phyloP scores from a whole-genome alignment of 2,888 invertebrate species.

The Dugesia japonica region DNA sequence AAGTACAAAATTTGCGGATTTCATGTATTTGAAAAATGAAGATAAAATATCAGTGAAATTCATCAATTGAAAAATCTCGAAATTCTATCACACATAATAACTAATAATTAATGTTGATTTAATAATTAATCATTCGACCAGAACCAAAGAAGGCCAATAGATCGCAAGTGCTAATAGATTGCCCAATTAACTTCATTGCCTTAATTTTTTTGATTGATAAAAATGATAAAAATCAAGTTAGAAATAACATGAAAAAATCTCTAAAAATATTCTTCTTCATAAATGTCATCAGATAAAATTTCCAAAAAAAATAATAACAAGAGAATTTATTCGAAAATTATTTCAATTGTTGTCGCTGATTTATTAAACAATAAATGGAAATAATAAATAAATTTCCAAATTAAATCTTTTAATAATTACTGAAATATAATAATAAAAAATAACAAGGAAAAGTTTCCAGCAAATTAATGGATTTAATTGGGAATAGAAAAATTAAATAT shows the following conservation, averaged over 20 bases:
- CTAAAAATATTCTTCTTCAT: background rate
- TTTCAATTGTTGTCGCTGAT: constrained; percentile 12
- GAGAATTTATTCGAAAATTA: background rate
- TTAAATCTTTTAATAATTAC: no score
- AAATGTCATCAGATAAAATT: constrained; percentile 11
- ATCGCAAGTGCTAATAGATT: background rate
- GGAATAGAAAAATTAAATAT: background rate
- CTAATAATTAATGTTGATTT: background rate
- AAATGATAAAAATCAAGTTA: background rate
- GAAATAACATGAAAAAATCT: background rate
- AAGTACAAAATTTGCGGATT: no score
- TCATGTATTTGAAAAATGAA: no score
- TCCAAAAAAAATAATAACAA: background rate
- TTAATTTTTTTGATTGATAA: background rate
- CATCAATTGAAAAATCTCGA: background rate
- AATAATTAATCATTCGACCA: background rate
- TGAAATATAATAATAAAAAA: no score
- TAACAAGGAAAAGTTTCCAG: no score
- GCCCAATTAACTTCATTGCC: background rate
- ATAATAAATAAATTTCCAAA: no score
- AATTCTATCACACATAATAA: background rate
- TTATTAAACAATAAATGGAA: no score
- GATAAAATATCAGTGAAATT: no score
- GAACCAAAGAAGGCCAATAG: constrained; percentile 6
- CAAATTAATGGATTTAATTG: no score